phyloP scores from a whole-genome alignment of 1,140 invertebrate genomes.

The Calliphora vicina region DNA sequence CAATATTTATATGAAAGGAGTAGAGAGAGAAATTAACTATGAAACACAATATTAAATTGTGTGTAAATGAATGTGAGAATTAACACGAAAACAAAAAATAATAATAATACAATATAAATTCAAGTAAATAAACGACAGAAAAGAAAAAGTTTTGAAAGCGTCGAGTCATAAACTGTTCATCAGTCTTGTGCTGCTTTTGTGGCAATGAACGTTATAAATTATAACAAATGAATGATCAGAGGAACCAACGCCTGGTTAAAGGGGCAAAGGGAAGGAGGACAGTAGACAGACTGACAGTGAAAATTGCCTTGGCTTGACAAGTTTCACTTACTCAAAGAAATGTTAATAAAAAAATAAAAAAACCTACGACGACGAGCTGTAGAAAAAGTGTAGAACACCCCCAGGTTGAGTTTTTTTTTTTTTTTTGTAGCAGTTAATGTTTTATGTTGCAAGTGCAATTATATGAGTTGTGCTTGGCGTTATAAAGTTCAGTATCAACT shows the following conservation, averaged over 20 bases:
- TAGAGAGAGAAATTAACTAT: not conserved
- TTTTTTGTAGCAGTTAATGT: not conserved
- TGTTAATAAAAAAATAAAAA: not conserved
- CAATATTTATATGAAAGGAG: not conserved
- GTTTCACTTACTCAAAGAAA: not conserved
- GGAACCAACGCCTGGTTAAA: not conserved
- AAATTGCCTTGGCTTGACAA: slow-evolving; percentile 32
- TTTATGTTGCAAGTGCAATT: slow-evolving; percentile 16
- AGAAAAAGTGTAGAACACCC: not conserved
- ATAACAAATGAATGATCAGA: slow-evolving; percentile 17
- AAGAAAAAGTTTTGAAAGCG: slow-evolving; percentile 27
- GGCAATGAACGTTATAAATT: not conserved
- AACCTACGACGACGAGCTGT: not conserved
- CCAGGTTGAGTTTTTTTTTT: not conserved
- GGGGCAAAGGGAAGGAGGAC: not conserved
- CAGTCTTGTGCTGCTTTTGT: slow-evolving; percentile 29
- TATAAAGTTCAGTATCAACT: slow-evolving; percentile 30
- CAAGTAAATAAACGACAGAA: not conserved
- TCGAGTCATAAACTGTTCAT: slow-evolving; percentile 41
- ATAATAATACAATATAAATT: not conserved
- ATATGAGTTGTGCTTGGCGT: slow-evolving; percentile 19
- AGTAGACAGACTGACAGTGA: slow-evolving; percentile 6
- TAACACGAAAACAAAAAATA: not conserved
- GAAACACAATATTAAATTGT: slow-evolving; percentile 14
- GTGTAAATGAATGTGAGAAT: slow-evolving; percentile 14